Conservation (phyloP, 2,888 invertebrate species). For the Dicycla oo region DNA sequence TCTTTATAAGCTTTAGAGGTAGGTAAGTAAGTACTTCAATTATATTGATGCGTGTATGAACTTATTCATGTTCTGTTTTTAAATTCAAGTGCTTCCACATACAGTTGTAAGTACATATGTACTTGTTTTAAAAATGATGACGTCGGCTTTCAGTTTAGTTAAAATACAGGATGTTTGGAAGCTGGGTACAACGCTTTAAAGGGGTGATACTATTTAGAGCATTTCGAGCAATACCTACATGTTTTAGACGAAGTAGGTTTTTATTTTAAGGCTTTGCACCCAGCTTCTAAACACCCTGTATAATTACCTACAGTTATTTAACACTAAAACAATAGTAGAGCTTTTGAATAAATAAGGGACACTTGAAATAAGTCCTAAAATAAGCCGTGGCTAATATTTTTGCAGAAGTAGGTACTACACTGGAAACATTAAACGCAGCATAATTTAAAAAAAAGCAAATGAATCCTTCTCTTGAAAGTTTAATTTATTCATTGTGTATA, state of each 20-base stretch:
- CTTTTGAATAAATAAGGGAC: background rate
- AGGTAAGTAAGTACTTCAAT: background rate
- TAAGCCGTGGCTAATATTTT: too few relatives aligned
- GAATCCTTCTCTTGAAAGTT: conserved; percentile 10
- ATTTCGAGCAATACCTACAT: too few relatives aligned
- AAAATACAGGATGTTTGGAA: too few relatives aligned
- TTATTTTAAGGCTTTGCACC: too few relatives aligned
- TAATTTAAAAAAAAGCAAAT: background rate
- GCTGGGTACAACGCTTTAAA: too few relatives aligned
- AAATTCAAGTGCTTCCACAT: background rate
- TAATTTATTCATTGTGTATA: conserved; percentile 45
- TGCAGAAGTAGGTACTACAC: background rate
- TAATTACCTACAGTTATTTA: background rate
- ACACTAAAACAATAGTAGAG: background rate
- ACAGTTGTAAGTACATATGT: too few relatives aligned
- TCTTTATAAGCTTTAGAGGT: background rate
- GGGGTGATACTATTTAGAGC: too few relatives aligned
- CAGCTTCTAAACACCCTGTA: too few relatives aligned
- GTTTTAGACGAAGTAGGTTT: too few relatives aligned
- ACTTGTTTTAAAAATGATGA: background rate
- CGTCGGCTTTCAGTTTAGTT: background rate
- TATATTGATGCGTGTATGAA: background rate
- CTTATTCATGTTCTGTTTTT: background rate
- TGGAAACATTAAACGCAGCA: background rate
- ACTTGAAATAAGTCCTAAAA: background rate